Evolutionary conservation across 2,888 invertebrate species (phyloP).

Genomic region (Nymphalis urticae): DNA sequence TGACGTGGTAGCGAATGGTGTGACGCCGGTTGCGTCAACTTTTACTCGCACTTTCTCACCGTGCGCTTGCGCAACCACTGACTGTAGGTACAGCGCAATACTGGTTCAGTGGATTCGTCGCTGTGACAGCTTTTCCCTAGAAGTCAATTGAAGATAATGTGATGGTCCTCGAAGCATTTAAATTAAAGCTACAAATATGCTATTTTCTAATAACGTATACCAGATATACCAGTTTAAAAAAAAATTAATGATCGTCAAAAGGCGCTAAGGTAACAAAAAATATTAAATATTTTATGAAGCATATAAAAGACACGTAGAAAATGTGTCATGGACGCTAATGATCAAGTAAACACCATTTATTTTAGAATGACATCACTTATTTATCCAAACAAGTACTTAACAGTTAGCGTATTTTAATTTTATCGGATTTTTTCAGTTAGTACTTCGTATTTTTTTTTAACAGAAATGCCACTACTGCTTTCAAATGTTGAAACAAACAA

Average conservation of each 20-base stretch:
- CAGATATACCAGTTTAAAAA: no score
- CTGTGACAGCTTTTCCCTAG: constrained; percentile 62
- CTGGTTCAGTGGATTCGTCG: constrained; percentile 66
- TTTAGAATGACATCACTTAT: not conserved
- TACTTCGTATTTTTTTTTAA: no score
- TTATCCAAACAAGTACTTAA: not conserved
- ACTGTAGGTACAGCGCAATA: constrained; percentile 52
- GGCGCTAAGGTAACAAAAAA: no score
- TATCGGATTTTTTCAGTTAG: no score
- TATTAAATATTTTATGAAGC: no score
- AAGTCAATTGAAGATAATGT: constrained; percentile 23
- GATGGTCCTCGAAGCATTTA: not conserved
- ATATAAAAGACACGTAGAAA: constrained; percentile 13
- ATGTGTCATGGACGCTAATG: constrained; percentile 35
- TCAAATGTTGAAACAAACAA: not conserved
- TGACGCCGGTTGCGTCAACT: constrained; percentile 80
- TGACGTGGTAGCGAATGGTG: constrained; percentile 55
- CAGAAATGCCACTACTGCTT: not conserved
- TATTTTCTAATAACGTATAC: no score
- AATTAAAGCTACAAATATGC: not conserved
- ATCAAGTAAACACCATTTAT: constrained; percentile 13
- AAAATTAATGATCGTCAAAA: no score
- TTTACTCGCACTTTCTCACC: constrained; percentile 80
- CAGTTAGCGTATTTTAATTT: not conserved
- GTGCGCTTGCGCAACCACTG: constrained; percentile 74